phyloP scores from a whole-genome alignment of 2,888 invertebrate genomes.

The Emmelina monodactyla region DNA sequence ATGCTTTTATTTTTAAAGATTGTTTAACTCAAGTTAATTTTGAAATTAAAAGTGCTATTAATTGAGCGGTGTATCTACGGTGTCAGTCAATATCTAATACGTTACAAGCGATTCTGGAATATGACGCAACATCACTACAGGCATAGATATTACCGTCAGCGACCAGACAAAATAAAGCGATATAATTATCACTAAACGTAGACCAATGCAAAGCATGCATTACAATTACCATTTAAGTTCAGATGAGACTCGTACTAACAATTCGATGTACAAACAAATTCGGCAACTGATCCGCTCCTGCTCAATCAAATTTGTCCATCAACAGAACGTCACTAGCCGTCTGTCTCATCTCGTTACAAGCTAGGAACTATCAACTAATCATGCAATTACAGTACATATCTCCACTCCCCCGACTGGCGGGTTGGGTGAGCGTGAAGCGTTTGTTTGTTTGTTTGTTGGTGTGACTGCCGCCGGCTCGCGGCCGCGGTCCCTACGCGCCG shows the following conservation, averaged over 20 bases:
- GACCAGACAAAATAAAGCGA: slow-evolving; percentile 2
- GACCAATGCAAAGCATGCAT: slow-evolving; percentile 7
- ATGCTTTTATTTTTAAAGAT: slow-evolving; percentile 36
- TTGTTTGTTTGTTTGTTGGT: slow-evolving; percentile 17
- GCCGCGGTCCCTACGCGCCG: slow-evolving; percentile 23
- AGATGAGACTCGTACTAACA: slow-evolving; percentile 14
- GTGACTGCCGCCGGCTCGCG: slow-evolving; percentile 8
- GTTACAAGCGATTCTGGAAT: neutral
- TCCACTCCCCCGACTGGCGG: slow-evolving; percentile 22
- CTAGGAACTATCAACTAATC: slow-evolving; percentile 44
- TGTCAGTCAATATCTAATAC: slow-evolving; percentile 5
- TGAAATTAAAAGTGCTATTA: slow-evolving; percentile 2
- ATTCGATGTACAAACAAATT: slow-evolving; percentile 8
- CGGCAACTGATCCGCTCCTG: neutral
- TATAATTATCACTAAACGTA: neutral
- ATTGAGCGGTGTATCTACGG: slow-evolving; percentile 16
- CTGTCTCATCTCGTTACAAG: slow-evolving; percentile 21
- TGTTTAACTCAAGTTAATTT: slow-evolving; percentile 2
- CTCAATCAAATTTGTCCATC: neutral
- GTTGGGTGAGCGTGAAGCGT: neutral
- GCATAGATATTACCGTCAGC: neutral
- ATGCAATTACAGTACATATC: slow-evolving; percentile 37
- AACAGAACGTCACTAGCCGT: neutral
- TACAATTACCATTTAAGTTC: slow-evolving; percentile 5
- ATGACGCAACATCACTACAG: slow-evolving; percentile 1